Percentiles rank a stretch among this genome's conserved stretches.
Conservation (phyloP, 1,140 invertebrate species). For the Magallana gigas region DNA sequence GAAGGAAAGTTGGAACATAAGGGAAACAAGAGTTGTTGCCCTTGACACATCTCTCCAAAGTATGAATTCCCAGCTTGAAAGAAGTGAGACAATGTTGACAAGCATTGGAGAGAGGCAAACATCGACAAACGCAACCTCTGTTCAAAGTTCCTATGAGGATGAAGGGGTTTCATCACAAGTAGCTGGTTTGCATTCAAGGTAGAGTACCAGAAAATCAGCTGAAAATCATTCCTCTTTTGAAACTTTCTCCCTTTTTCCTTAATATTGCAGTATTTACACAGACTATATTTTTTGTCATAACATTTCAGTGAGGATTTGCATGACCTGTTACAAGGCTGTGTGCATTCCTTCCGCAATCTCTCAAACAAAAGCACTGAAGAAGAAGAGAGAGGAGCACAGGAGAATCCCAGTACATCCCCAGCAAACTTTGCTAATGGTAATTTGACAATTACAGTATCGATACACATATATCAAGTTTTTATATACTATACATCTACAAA, state of each 20-base stretch:
- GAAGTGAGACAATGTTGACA: not conserved
- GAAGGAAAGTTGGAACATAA: not conserved
- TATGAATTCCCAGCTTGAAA: too few species aligned
- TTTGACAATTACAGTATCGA: too few species aligned
- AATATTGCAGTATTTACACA: not conserved
- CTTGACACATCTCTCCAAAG: not conserved
- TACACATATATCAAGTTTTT: too few species aligned
- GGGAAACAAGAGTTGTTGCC: not conserved
- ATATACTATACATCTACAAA: too few species aligned
- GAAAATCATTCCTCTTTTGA: too few species aligned
- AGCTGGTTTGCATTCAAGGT: not conserved
- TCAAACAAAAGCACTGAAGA: not conserved
- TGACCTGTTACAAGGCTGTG: conserved; percentile 32
- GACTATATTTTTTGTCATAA: not conserved
- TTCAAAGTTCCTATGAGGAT: not conserved
- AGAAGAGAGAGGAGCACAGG: not conserved
- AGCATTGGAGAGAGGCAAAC: too few species aligned
- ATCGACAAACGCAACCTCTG: not conserved
- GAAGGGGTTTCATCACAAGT: not conserved
- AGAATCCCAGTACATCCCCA: too few species aligned
- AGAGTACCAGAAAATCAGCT: not conserved
- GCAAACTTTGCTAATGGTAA: not conserved
- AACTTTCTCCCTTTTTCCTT: too few species aligned
- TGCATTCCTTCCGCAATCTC: not conserved
- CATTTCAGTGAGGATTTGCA: conserved; percentile 42